Evolutionary conservation across 2,888 invertebrate species (phyloP), one percentile per base, ranked within the genome.

Genomic region (Frankliniella intonsa): DNA sequence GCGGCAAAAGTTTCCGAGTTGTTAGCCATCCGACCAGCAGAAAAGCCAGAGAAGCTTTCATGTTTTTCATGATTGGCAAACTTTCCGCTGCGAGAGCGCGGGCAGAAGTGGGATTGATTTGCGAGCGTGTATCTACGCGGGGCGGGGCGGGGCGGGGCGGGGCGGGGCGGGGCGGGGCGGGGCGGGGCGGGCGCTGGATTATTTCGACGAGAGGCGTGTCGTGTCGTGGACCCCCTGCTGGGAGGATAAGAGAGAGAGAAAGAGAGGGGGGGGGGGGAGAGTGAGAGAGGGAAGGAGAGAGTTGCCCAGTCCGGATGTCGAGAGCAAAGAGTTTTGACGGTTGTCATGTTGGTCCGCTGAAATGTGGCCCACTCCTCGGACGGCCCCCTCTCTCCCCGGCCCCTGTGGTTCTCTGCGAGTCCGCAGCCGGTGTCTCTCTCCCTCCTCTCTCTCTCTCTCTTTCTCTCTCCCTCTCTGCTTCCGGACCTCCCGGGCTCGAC

Each of bases 61-160:
- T 38, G 38, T 81, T 69, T 69, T 80, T 25, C 50, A 25, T 69
- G 27, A 50, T 81, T 80, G 49, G 65, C 62, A 81, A 51, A 65
- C 81, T 81, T 81, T 81, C 17, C 65, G 81, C 50, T 27, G 38
- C 19, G 38, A 38, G 38, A 38, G 38, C 38, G 38, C 38, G 19
- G 19, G 55, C 55, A 14, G 19, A 22, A 76, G 69, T 22, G 25
- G 69, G 69, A 76, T 76, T 76, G 69, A 76, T 76, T 76, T 76
- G 69, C 22, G 69, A 76, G 22, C 69, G 25, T 76, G 69, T 76
- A 76, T 76, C 69, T 76, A 10, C 69, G 22, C 22, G 69, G 69
- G 25, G 38, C 38, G 3, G 38, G 38, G 38, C 38, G 3, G 38
- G 38, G 38, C 38, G 3, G 38, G 38, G 38, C 38, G 3, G 38